Evolutionary conservation across 2,888 invertebrate species (phyloP).

Genomic region (Himalopsyche kuldschensis): DNA sequence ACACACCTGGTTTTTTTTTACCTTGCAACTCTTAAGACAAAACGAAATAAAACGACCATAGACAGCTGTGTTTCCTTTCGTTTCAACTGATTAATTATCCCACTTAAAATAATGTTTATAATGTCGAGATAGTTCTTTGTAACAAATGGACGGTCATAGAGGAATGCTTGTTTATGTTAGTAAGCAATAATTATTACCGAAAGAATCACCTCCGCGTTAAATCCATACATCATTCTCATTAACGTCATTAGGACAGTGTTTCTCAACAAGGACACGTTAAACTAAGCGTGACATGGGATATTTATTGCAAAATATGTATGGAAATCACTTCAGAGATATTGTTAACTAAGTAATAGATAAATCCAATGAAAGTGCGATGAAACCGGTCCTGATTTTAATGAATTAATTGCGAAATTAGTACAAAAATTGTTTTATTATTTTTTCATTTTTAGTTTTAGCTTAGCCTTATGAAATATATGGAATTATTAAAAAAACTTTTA

Average conservation of each 20-base stretch:
- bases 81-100: constrained; percentile 33
- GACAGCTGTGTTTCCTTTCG: constrained; percentile 17
- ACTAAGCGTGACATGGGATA: no score
- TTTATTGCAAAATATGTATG: no score
- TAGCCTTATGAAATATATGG: no score
- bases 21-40: not conserved
- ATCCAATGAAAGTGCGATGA: no score
- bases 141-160: constrained; percentile 18
- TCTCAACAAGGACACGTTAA: not conserved
- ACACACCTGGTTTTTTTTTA: constrained; percentile 31
- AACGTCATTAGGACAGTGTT: not conserved
- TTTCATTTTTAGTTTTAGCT: no score
- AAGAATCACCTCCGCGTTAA: not conserved
- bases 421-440: no score
- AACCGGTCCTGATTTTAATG: no score
- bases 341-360: no score
- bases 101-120: constrained; percentile 37
- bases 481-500: no score
- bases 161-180: constrained; percentile 29
- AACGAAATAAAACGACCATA: constrained; percentile 1
- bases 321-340: no score
- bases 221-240: not conserved
- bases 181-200: not conserved
- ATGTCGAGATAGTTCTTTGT: constrained; percentile 27
- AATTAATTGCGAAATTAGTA: no score